Base-by-base conservation (phyloP, 2,888 invertebrate species). In the Venustoraphidia nigricollis region DNA sequence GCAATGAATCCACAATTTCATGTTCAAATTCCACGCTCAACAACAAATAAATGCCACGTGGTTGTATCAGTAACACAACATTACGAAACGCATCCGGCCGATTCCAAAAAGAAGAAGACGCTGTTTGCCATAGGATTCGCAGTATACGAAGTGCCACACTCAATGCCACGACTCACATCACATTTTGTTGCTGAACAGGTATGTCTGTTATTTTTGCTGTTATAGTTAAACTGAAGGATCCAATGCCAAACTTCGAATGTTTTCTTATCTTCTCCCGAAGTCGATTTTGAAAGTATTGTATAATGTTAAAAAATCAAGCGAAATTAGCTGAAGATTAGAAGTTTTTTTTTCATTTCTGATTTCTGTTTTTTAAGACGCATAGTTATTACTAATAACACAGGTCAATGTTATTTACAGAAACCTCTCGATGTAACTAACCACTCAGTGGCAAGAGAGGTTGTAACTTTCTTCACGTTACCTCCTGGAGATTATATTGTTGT, bases 401-500 rank as follows among this genome's bases (percentile, higher is more conserved):
- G 41, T n/a, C 17, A 36, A 11, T 13, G 42, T 43, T 46, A 41
- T 44, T 65, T 66, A 9, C 60, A 76, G 77, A 75, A 75, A 62
- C 76, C 80, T 10, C 64, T 81, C 57, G 81, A 81, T 60, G 80
- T 79, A 50, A 78, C 80, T 46, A 79, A 79, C 60, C 78, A 78
- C 65, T 76, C 76, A 1, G 65, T 76, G 34, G 75, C 78, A 4
- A 65, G 79, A 55, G 81, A 81, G 67, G 80, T 83, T 43, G 83
- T 77, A 10, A 81, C 81, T 35, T 81, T 83, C 65, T 83, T 84
- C 68, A 78, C 81, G 46, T 68, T 85, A 58, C 81, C 82, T 43
- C 75, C 83, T 9, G 85, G 84, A 3, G 79, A 80, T 61, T 85
- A 83, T 64, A 74, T 83, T 48, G 78, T 83, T 47, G 77, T 85